phyloP scores from a whole-genome alignment of 2,888 invertebrate genomes.

The Cynaeus angustus region DNA sequence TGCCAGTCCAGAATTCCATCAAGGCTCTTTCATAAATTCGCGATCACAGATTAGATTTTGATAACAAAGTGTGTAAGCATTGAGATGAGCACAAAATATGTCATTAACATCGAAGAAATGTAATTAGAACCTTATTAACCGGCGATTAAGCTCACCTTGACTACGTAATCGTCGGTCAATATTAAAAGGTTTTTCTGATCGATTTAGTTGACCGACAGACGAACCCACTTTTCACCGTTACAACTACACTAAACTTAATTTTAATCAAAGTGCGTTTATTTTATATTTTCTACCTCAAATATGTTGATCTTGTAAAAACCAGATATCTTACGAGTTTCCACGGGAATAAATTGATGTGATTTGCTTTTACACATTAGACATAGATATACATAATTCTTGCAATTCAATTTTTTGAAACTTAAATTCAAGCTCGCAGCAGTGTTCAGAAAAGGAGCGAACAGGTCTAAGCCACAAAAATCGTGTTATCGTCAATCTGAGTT shows the following conservation, averaged over 20 bases:
- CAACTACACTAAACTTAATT: background rate
- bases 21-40: constrained; percentile 5
- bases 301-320: no score
- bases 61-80: background rate
- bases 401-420: no score
- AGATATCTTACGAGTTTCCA: no score
- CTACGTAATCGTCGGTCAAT: constrained; percentile 23
- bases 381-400: no score
- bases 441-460: no score
- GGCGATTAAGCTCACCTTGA: constrained; percentile 31
- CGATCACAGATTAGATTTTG: constrained; percentile 13
- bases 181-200: constrained; percentile 23
- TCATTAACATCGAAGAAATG: constrained; percentile 31
- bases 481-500: no score
- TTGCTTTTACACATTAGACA: no score
- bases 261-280: no score
- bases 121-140: constrained; percentile 36
- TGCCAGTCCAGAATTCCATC: constrained; percentile 19
- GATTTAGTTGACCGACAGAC: constrained; percentile 37
- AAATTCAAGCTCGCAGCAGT: no score
- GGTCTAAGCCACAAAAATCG: no score
- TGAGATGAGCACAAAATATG: constrained; percentile 4
- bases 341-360: no score
- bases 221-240: constrained; percentile 27
- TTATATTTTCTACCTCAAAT: no score